phyloP scores from a whole-genome alignment of 2,888 invertebrate species.

The Meliscaeva auricollis region DNA sequence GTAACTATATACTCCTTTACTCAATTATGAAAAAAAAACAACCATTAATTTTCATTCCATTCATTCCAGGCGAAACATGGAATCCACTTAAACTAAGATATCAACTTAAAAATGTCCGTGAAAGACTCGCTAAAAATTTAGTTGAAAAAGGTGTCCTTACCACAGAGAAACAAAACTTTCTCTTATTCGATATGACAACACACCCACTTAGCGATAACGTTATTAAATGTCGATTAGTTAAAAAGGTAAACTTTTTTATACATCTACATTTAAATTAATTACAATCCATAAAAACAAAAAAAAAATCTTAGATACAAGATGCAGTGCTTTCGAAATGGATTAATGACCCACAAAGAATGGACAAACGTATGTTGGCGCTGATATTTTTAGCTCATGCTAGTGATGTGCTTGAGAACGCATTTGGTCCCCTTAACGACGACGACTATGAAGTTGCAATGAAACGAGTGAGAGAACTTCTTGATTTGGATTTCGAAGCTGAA shows the following conservation, averaged over 20 bases:
- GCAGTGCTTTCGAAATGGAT: constrained; percentile 98
- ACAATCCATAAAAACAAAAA: neutral
- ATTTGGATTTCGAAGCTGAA: constrained; percentile 98
- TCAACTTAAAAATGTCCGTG: constrained; percentile 99
- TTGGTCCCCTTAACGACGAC: constrained; percentile 98
- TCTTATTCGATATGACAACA: constrained; percentile 99
- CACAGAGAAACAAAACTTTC: constrained; percentile 99
- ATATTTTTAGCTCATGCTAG: constrained; percentile 98
- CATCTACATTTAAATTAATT: neutral
- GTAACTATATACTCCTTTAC: constrained; percentile 85
- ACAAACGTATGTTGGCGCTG: constrained; percentile 96
- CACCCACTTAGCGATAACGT: constrained; percentile 98
- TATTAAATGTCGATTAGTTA: constrained; percentile 97
- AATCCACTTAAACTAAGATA: constrained; percentile 99
- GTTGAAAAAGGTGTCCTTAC: constrained; percentile 99
- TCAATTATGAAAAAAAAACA: neutral
- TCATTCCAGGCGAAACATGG: constrained; percentile 96
- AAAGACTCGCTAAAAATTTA: constrained; percentile 99
- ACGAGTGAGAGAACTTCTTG: constrained; percentile 96
- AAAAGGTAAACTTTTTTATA: constrained; percentile 88
- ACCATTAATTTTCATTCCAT: neutral
- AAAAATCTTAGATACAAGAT: constrained; percentile 93
- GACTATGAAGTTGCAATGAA: constrained; percentile 99
- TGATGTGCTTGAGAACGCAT: constrained; percentile 99
- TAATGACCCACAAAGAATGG: constrained; percentile 98